Evolutionary conservation across 35 echinoderm and acorn worm genomes (phyloP), one percentile per base, ranked within the genome.

Genomic region (Holothuria glaberrima): DNA sequence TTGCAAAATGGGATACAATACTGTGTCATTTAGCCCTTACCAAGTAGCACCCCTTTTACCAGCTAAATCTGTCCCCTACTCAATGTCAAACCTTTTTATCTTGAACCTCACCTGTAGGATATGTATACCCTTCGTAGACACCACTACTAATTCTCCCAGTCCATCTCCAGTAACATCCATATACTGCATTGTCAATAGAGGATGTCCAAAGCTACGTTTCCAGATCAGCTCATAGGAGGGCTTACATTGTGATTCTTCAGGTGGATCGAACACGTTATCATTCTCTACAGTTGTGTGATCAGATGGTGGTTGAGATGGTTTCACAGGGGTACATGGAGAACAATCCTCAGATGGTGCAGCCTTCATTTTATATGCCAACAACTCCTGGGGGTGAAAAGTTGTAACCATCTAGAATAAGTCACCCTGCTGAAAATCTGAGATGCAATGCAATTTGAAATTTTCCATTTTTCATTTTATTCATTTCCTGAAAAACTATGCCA

Each of bases 81-180:
- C 12, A 17, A 54, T 54, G 16, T 2, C 13, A 5, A 29, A 17
- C 74, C 30, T 2, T 78, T n/a, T 6, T 38, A 9, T 38, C 10
- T 0, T 5, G 50, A 54, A 54, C 10, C 74, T 25, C 48, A 95
- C 94, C 94, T 98, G 96, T 9, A 98, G 85, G 22, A 98, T 94
- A 75, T 94, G 93, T 4, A 98, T 38, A 58, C 96, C 96, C 56
- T 92, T 92, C 9, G 76, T 87, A 2, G 93, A 94, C 24, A 98
- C 58, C 22, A 98, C 83, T 12, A 94, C 88, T n/a, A 98, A 69
- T 64, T 98, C 96, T 71, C 68, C 65, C 63, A 98, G 48, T 66
- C 96, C 96, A 94, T 98, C 96, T 35, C 90, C 90, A 52, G 93
- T 98, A 9, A 98, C 62, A 83, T 98, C 96, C 69, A 94, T 62